Conservation (phyloP, 2,113 vertebrate species). For the Gadus macrocephalus region DNA sequence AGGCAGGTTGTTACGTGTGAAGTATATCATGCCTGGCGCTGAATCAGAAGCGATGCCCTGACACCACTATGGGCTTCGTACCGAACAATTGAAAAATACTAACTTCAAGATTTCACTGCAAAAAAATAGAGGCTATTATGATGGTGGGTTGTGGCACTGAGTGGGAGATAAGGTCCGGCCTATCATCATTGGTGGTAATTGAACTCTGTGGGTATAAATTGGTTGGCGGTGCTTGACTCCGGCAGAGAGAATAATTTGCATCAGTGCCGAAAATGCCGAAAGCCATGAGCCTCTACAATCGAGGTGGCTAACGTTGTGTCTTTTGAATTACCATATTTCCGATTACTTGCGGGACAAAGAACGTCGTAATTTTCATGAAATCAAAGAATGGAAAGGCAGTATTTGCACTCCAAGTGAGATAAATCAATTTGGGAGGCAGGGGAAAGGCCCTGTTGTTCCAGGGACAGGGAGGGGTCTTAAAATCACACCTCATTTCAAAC, state of each 20-base stretch:
- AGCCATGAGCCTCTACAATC: constrained; percentile 19
- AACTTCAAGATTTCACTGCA: constrained; percentile 35
- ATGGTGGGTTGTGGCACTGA: constrained; percentile 43
- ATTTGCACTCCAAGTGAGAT: neutral
- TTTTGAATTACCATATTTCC: constrained; percentile 6
- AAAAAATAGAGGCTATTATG: constrained; percentile 23
- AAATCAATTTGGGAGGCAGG: constrained; percentile 10
- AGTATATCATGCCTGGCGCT: constrained; percentile 33
- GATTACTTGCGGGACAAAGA: constrained; percentile 17
- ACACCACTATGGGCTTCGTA: neutral
- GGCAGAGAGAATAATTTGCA: constrained; percentile 36
- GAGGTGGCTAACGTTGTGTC: constrained; percentile 6
- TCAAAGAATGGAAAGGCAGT: neutral
- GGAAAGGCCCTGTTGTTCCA: constrained; percentile 19
- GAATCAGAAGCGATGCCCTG: constrained; percentile 44
- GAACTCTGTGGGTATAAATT: constrained; percentile 48
- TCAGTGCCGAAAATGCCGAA: constrained; percentile 19
- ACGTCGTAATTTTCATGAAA: constrained; percentile 16
- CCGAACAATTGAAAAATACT: constrained; percentile 34
- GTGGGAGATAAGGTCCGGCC: constrained; percentile 37
- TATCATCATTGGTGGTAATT: constrained; percentile 46
- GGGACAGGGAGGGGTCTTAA: constrained; percentile 3
- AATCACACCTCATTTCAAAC: too few species aligned
- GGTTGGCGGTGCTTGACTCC: constrained; percentile 19
- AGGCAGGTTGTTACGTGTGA: constrained; percentile 36